A percentile compares a stretch with the other conserved stretches of the same genome.
These are phyloP conservation scores for Drosophila simulans DNA, from an alignment of 1,140 invertebrate species.

Conservation along the genomic window DNA sequence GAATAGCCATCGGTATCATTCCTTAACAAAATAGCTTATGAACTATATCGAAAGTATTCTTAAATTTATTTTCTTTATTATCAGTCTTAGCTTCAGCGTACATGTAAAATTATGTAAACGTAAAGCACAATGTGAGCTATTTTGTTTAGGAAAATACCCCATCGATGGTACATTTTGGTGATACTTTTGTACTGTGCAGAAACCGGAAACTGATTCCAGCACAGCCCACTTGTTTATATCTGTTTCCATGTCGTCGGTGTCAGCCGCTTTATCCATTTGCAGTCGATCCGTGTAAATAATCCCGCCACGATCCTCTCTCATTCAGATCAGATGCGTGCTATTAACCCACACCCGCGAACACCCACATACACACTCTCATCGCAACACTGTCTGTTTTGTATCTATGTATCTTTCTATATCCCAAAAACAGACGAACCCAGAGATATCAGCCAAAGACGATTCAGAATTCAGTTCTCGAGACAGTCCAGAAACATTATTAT, in stretches of 20 bases:
- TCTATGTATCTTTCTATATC: conserved; percentile 46
- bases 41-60: too few relatives aligned
- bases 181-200: conserved; percentile 18
- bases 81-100: too few relatives aligned
- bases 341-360: conserved; percentile 54
- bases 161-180: background rate
- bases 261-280: conserved; percentile 35
- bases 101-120: too few relatives aligned
- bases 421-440: conserved; percentile 16
- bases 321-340: conserved; percentile 50
- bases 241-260: conserved; percentile 65
- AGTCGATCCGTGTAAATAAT: conserved; percentile 64
- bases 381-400: conserved; percentile 51
- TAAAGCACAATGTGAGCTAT: background rate
- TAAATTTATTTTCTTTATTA: too few relatives aligned
- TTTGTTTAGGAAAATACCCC: background rate
- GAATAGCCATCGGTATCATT: background rate
- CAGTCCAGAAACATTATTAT: conserved; percentile 24
- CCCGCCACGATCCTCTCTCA: conserved; percentile 39
- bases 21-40: background rate
- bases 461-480: conserved; percentile 23
- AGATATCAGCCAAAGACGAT: conserved; percentile 44
- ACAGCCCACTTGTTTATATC: conserved; percentile 32
- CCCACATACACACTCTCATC: conserved; percentile 28
- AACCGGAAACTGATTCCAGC: conserved; percentile 40